Evolutionary conservation across 2,113 vertebrate genomes (phyloP).

Genomic region (Sterrhoptilus dennistouni): DNA sequence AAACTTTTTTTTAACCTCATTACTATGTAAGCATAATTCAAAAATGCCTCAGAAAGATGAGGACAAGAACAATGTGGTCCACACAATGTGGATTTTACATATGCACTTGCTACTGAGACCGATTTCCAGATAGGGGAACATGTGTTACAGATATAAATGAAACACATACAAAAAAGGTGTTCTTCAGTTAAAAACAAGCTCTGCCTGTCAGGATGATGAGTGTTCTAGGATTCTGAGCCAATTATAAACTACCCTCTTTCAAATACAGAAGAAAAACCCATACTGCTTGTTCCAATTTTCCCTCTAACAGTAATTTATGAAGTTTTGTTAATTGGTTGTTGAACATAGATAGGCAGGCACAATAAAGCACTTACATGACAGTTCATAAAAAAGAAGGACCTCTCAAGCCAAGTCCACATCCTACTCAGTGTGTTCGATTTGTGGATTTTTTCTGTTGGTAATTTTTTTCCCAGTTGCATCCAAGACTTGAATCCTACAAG

Average conservation of each 20-base stretch:
- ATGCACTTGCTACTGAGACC: not conserved
- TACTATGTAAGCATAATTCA: not conserved
- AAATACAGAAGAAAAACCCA: not conserved
- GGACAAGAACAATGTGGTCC: not conserved
- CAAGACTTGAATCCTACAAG: not conserved
- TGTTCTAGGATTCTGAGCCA: constrained; percentile 39
- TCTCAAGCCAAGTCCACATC: not conserved
- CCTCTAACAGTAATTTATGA: not conserved
- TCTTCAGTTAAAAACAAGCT: constrained; percentile 53
- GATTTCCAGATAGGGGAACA: constrained; percentile 40
- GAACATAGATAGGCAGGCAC: not conserved
- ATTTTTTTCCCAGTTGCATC: not conserved
- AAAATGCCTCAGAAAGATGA: not conserved
- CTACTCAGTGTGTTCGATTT: not conserved
- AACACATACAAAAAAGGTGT: constrained; percentile 29
- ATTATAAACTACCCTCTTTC: constrained; percentile 23
- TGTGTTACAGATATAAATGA: constrained; percentile 50
- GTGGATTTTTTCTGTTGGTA: not conserved
- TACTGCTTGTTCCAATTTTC: constrained; percentile 17
- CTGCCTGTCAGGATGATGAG: constrained; percentile 49
- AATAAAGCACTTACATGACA: not conserved
- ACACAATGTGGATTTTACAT: not conserved
- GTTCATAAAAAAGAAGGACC: not conserved
- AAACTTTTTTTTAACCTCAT: not conserved
- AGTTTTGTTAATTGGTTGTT: constrained; percentile 22